Evolutionary conservation across 1,140 invertebrate genomes (phyloP).

Genomic region (Plectrocnemia conspersa): DNA sequence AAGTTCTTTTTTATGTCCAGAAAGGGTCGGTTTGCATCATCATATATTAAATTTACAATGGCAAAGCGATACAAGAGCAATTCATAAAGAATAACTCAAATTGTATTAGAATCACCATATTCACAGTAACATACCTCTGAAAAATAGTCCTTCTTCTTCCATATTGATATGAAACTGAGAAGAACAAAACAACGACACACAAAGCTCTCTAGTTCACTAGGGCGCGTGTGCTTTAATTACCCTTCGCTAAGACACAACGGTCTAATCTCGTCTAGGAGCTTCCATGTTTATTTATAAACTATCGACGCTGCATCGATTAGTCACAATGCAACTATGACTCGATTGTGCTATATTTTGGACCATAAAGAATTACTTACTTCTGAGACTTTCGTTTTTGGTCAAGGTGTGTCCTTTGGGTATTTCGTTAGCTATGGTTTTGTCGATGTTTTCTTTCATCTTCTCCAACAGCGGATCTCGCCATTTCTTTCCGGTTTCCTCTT

Average conservation of each 20-base stretch:
- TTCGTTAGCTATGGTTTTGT: constrained; percentile 48
- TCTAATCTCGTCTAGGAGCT: constrained; percentile 19
- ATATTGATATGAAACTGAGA: too few species aligned
- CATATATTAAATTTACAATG: too few species aligned
- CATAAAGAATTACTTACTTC: constrained; percentile 46
- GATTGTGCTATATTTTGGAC: neutral
- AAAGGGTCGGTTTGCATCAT: too few species aligned
- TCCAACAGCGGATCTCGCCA: constrained; percentile 50
- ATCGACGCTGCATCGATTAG: constrained; percentile 31
- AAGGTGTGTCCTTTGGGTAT: constrained; percentile 49
- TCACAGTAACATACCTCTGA: constrained; percentile 3
- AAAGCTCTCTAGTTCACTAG: constrained; percentile 9
- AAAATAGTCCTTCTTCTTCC: constrained; percentile 11
- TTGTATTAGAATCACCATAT: neutral
- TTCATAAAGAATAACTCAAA: neutral
- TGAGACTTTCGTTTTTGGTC: constrained; percentile 50
- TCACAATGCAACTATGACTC: constrained; percentile 20
- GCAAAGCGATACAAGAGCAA: neutral
- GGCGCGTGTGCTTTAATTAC: constrained; percentile 14
- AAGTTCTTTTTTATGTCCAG: too few species aligned
- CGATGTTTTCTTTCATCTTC: constrained; percentile 49
- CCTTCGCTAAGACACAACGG: neutral
- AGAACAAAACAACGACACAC: neutral
- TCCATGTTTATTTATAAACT: constrained; percentile 31
- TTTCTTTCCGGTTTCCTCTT: constrained; percentile 47